Conservation (phyloP, 2,888 invertebrate genomes). For the Drosophila quinaria region DNA sequence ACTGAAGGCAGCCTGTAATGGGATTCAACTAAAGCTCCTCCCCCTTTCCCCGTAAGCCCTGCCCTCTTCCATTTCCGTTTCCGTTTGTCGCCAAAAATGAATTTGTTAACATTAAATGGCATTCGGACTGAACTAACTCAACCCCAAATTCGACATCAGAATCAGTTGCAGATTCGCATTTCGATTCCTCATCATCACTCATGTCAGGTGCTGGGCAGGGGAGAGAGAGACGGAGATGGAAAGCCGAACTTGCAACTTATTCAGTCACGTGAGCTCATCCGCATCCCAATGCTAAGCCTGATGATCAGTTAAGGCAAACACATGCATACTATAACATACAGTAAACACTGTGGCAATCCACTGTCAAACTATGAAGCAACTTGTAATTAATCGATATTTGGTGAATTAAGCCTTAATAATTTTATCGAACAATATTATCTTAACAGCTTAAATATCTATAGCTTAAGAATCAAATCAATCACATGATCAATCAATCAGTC, state of each 20-base stretch:
- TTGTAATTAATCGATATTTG: not conserved
- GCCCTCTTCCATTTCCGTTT: slow-evolving; percentile 45
- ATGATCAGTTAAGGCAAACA: slow-evolving; percentile 44
- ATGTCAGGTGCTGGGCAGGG: slow-evolving; percentile 17
- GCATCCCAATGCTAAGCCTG: slow-evolving; percentile 2
- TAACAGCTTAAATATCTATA: not conserved
- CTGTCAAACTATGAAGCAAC: not conserved
- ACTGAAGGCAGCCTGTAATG: not conserved
- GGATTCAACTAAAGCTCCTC: not conserved
- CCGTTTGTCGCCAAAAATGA: slow-evolving; percentile 70
- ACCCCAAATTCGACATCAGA: not conserved
- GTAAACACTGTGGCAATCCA: not conserved
- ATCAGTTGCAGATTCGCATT: slow-evolving; percentile 8
- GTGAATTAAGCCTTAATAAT: not conserved
- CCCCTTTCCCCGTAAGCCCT: not conserved
- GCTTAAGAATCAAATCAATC: not conserved
- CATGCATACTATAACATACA: slow-evolving; percentile 1
- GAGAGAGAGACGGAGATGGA: not conserved
- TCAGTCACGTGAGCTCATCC: slow-evolving; percentile 52
- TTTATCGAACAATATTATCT: not conserved
- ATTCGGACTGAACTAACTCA: slow-evolving; percentile 29
- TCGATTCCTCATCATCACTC: slow-evolving; percentile 43
- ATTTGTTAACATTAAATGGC: slow-evolving; percentile 76
- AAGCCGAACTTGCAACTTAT: slow-evolving; percentile 51
- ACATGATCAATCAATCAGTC: not conserved